phyloP scores from a whole-genome alignment of 2,113 vertebrate species.

The Seriola dumerili region DNA sequence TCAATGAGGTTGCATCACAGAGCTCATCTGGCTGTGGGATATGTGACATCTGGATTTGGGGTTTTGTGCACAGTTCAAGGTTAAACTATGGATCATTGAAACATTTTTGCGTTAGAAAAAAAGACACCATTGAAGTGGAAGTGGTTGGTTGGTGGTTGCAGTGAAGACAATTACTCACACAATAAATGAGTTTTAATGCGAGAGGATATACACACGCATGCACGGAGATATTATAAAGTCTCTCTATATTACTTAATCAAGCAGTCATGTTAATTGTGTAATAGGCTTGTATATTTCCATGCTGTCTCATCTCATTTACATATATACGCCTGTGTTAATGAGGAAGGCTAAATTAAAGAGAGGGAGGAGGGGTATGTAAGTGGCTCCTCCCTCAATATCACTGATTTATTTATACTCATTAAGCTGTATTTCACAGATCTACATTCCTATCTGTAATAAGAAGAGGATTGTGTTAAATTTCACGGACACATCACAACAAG shows the following conservation, averaged over 20 bases:
- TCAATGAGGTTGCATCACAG: conserved; percentile 42
- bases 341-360: conserved; percentile 73
- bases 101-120: background rate
- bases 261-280: conserved; percentile 80
- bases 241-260: conserved; percentile 76
- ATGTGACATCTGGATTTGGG: conserved; percentile 47
- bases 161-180: conserved; percentile 40
- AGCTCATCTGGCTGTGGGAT: conserved; percentile 29
- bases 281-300: conserved; percentile 79
- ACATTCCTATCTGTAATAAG: conserved; percentile 39
- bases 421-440: conserved; percentile 51
- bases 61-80: conserved; percentile 47
- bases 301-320: conserved; percentile 80
- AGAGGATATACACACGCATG: conserved; percentile 31
- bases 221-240: conserved; percentile 61
- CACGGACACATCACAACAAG: conserved; percentile 25
- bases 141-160: background rate
- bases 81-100: conserved; percentile 25
- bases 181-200: conserved; percentile 52
- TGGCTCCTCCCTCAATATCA: conserved; percentile 62
- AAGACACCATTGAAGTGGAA: background rate
- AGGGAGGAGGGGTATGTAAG: conserved; percentile 22
- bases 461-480: conserved; percentile 33
- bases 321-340: conserved; percentile 74
- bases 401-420: conserved; percentile 75